Base-by-base conservation (phyloP, 2,888 invertebrate species). In the Sipha maydis region DNA sequence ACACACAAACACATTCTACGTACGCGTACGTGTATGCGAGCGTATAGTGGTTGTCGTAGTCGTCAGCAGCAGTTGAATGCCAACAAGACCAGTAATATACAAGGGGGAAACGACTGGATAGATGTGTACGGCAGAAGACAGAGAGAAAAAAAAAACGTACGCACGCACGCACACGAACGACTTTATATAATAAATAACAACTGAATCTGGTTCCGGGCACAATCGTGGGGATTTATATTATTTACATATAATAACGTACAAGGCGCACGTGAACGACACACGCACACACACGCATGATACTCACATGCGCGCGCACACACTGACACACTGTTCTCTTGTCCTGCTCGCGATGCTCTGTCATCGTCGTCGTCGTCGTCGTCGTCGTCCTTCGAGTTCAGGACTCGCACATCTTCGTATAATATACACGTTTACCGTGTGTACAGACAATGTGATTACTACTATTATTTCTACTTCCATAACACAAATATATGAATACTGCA, bases 121-220 rank as follows among this genome's bases (percentile, higher is more conserved):
- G 80, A 88, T 73, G 56, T 34, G 25, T 75, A 75, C 34, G 38
- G 41, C 25, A 67, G 71, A 83, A 56, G 41, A 56, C 34, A 38
- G n/a, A 54, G 17, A 71, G 75, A 75, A 85, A 85, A 69, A 77
- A 75, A 9, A n/a, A n/a, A n/a, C n/a, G n/a, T n/a, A n/a, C n/a
- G n/a, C 4, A 34, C 67, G 76, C 48, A 82, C 82, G 67, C 80
- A 82, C 82, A 82, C 82, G 67, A 48, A 88, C 88, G 88, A 88
- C 88, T 88, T 82, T 82, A 88, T 88, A 88, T 80, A 88, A 88
- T 88, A 88, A 88, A 88, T 88, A 88, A 88, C 88, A 88, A 88
- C 88, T 88, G 88, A 88, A 88, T 88, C 88, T 76, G 75, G 88
- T 88, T 77, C 77, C 85, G 67, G 78, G 69, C 48, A 85, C 85